Conservation (phyloP, 2,888 invertebrate genomes). For the Tachina lurida region DNA sequence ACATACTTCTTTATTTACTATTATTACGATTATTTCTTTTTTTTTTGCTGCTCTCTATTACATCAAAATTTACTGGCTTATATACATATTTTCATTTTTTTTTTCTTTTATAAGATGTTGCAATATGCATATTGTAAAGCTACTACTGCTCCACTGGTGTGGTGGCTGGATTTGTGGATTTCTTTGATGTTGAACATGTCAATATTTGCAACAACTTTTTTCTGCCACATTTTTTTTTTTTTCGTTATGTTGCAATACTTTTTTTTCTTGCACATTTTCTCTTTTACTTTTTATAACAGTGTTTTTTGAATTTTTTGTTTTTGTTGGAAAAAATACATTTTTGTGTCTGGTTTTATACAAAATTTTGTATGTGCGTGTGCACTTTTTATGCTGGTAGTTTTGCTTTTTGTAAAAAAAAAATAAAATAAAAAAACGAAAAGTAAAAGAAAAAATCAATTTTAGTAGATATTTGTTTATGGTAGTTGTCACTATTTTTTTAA, state of each 20-base stretch:
- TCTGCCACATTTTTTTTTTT: conserved; percentile 7
- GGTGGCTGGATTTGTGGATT: conserved; percentile 27
- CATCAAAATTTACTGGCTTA: conserved; percentile 52
- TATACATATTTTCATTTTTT: not conserved
- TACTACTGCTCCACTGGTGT: not conserved
- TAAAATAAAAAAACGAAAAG: conserved; percentile 4
- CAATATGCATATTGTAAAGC: conserved; percentile 13
- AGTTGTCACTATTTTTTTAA: conserved; percentile 51
- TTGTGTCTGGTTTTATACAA: conserved; percentile 14
- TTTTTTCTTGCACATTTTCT: not conserved
- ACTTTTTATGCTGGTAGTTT: not conserved
- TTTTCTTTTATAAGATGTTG: conserved; percentile 25
- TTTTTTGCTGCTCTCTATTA: conserved; percentile 41
- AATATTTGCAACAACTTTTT: conserved; percentile 54
- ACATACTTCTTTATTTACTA: conserved; percentile 7
- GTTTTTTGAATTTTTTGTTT: conserved; percentile 5
- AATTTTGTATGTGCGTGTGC: not conserved
- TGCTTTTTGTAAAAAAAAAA: conserved; percentile 3
- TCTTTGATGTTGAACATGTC: conserved; percentile 60
- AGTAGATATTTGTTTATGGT: conserved; percentile 49
- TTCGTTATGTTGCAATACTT: conserved; percentile 27
- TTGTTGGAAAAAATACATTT: conserved; percentile 2
- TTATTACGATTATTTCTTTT: conserved; percentile 18
- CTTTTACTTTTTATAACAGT: conserved; percentile 16
- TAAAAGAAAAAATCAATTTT: conserved; percentile 1